Base-by-base conservation (phyloP, 2,888 invertebrate species). In the Cosmopolites sordidus region DNA sequence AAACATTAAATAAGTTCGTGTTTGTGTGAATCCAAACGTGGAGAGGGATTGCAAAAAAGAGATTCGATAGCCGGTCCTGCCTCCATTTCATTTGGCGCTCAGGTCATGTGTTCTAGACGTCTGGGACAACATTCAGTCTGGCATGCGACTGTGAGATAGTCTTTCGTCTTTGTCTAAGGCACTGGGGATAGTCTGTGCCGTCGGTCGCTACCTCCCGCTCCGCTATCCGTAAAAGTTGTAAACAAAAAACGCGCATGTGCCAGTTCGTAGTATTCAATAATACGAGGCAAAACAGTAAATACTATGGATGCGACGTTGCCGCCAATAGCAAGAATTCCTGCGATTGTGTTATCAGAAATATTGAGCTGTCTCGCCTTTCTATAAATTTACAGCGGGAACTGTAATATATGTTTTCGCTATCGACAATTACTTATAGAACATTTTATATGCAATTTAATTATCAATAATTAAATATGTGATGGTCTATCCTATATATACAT, bases 191-290 rank as follows among this genome's bases (percentile, higher is more conserved):
- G 22, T 14, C n/a, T 6, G 8, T 41, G 37, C 12, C 43, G 51
- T 55, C 38, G 2, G 51, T 55, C 55, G 27, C 2, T 1, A 2
- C 27, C 6, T 12, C 16, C 51, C 27, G 40, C 16, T 22, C 48
- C 30, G 53, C 56, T 49, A 47, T 45, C 53, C 52, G 52, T 52
- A 53, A 52, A 60, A 69, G 72, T 74, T 76, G 76, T 77, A 77
- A 77, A 77, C 77, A 77, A 77, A 65, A 64, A 68, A 58, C 58
- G 71, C 76, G 76, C 76, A 74, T 70, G 76, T 74, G 75, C 72
- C 58, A 61, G 62, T 61, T 64, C 64, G 66, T 68, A 70, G 70
- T 71, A 72, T 73, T 72, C 72, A 70, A 72, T 72, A 71, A 67
- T 66, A 66, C 56, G 56, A 55, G 53, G 50, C 48, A 29, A 58